Conservation (phyloP, 2,888 invertebrate species). For the Dorcus parallelipipedus region DNA sequence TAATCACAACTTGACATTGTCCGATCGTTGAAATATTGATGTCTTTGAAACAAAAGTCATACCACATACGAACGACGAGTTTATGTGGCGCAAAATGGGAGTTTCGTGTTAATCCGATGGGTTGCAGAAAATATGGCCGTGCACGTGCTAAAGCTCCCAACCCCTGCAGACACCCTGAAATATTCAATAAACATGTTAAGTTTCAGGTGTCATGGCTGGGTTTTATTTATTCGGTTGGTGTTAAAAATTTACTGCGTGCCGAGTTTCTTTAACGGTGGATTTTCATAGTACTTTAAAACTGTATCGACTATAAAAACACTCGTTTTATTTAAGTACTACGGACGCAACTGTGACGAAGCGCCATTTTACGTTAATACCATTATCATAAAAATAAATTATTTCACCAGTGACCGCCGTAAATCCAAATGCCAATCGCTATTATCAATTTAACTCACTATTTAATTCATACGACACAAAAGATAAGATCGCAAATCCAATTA, state of each 20-base stretch:
- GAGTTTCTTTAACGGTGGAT: conserved; percentile 21
- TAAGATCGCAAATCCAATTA: too few relatives aligned
- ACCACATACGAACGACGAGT: neutral
- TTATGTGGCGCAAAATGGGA: neutral
- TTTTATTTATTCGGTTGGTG: conserved; percentile 16
- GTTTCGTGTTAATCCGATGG: neutral
- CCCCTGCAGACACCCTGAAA: conserved; percentile 5
- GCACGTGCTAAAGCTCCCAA: neutral
- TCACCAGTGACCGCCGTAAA: conserved; percentile 12
- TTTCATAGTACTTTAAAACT: conserved; percentile 17
- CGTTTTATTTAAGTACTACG: conserved; percentile 8
- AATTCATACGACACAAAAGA: neutral
- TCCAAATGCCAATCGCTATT: conserved; percentile 15
- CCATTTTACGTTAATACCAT: conserved; percentile 17
- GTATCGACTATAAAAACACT: conserved; percentile 21
- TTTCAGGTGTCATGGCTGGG: conserved; percentile 18
- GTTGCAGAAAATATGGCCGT: neutral
- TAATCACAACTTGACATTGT: neutral
- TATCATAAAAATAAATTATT: conserved; percentile 22
- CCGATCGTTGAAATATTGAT: neutral
- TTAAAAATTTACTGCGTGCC: conserved; percentile 25
- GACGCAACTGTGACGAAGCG: conserved; percentile 5
- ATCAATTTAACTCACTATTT: conserved; percentile 11
- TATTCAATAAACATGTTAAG: conserved; percentile 21
- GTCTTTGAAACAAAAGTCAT: neutral